Evolutionary conservation across 2,113 vertebrate species (phyloP).

Genomic region (Pycnonotus jocosus): DNA sequence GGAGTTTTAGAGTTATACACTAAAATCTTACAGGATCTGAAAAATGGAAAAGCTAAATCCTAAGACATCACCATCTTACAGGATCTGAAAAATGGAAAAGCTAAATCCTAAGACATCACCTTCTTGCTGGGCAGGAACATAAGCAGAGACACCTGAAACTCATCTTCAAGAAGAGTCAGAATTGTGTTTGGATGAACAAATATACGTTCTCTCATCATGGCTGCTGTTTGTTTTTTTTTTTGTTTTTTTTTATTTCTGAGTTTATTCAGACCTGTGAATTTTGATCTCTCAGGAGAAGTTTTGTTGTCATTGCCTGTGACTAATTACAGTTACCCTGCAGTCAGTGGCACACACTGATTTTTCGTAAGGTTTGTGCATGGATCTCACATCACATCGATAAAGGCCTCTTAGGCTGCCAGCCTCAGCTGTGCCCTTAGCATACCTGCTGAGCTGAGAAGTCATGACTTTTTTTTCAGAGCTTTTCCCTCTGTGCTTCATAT

Average conservation of each 20-base stretch:
- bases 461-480: neutral
- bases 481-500: neutral
- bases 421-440: neutral
- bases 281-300: neutral
- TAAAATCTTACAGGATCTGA: neutral
- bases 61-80: neutral
- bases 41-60: neutral
- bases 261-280: neutral
- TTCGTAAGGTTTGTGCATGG: neutral
- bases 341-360: neutral
- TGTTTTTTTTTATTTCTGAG: too few species aligned
- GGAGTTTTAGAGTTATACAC: neutral
- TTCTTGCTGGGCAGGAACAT: neutral
- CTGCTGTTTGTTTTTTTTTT: too few species aligned
- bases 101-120: neutral
- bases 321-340: neutral
- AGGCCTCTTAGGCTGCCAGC: neutral
- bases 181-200: neutral
- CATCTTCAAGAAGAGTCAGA: neutral
- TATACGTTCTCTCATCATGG: neutral
- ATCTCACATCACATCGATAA: neutral
- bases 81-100: neutral
- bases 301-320: neutral
- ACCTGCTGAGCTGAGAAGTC: neutral
- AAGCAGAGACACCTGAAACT: neutral